Conservation (phyloP, 2,113 vertebrate species). For the Phalacrocorax brasilianus region DNA sequence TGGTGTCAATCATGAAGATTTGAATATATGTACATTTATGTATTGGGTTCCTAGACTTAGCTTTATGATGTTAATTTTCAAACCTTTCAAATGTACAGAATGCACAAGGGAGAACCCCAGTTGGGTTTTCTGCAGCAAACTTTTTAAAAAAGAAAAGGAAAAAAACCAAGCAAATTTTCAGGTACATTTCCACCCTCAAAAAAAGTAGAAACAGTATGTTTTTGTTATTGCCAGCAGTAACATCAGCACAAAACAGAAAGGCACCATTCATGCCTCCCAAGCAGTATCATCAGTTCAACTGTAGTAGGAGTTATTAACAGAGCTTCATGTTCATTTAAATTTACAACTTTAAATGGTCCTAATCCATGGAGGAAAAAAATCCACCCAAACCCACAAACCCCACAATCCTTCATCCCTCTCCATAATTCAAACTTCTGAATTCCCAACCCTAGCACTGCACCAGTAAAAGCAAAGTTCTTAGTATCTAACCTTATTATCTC, state of each 20-base stretch:
- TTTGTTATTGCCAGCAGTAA: not conserved
- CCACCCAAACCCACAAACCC: not conserved
- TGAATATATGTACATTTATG: not conserved
- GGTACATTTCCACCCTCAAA: not conserved
- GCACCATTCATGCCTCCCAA: not conserved
- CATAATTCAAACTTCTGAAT: not conserved
- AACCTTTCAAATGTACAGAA: not conserved
- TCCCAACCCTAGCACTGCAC: not conserved
- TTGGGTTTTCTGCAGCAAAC: not conserved
- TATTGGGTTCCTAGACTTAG: not conserved
- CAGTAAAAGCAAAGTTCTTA: not conserved
- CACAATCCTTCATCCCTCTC: not conserved
- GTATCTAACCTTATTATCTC: not conserved
- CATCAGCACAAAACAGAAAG: not conserved
- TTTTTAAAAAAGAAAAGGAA: not conserved
- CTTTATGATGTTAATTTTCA: not conserved
- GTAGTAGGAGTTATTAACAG: not conserved
- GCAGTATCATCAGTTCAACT: not conserved
- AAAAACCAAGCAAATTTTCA: not conserved
- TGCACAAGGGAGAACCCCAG: not conserved
- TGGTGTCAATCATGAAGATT: not conserved
- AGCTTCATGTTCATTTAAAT: not conserved
- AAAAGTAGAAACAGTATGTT: not conserved
- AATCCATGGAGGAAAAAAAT: rapidly evolving
- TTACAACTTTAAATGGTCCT: not conserved